These are phyloP conservation scores for Terebella lapidaria DNA, from an alignment of 2,888 invertebrate genomes.

Conservation along the genomic window DNA sequence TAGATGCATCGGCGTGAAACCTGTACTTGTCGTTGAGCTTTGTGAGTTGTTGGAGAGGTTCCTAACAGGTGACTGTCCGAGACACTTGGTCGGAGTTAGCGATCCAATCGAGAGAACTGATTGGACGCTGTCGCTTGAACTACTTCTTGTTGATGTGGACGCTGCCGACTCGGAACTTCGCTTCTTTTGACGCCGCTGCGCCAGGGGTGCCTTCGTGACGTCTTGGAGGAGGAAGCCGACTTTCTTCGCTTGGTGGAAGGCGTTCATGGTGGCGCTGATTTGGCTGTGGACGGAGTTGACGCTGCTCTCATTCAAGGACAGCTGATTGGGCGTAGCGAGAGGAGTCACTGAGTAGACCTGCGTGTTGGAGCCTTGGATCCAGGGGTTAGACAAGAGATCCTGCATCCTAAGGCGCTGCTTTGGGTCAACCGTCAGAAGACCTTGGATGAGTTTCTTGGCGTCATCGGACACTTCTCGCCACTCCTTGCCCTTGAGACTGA, in stretches of 20 bases:
- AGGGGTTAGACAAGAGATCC: slow-evolving; percentile 66
- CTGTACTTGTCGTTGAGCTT: slow-evolving; percentile 1
- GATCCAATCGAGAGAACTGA: not conserved
- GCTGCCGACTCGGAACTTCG: slow-evolving; percentile 51
- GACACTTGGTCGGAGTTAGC: slow-evolving; percentile 7
- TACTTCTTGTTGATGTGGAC: not conserved
- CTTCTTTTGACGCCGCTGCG: slow-evolving; percentile 63
- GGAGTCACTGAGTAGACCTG: slow-evolving; percentile 52
- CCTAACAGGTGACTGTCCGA: slow-evolving; percentile 2
- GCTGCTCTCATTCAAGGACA: slow-evolving; percentile 51
- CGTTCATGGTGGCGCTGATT: slow-evolving; percentile 64
- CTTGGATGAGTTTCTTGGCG: slow-evolving; percentile 71
- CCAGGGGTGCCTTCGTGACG: slow-evolving; percentile 67
- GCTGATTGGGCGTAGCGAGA: slow-evolving; percentile 63
- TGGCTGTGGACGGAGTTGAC: slow-evolving; percentile 56
- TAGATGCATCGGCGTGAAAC: slow-evolving; percentile 6
- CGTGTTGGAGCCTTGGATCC: slow-evolving; percentile 57
- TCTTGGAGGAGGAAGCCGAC: slow-evolving; percentile 72
- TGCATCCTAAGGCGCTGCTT: slow-evolving; percentile 65
- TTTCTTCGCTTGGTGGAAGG: slow-evolving; percentile 66
- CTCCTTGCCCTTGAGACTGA: slow-evolving; percentile 67
- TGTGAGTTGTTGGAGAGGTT: slow-evolving; percentile 12
- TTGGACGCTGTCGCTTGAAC: not conserved
- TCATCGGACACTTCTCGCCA: slow-evolving; percentile 71
- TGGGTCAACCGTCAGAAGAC: slow-evolving; percentile 76